Conservation (phyloP, 2,888 invertebrate species). For the Glaucopsyche alexis region DNA sequence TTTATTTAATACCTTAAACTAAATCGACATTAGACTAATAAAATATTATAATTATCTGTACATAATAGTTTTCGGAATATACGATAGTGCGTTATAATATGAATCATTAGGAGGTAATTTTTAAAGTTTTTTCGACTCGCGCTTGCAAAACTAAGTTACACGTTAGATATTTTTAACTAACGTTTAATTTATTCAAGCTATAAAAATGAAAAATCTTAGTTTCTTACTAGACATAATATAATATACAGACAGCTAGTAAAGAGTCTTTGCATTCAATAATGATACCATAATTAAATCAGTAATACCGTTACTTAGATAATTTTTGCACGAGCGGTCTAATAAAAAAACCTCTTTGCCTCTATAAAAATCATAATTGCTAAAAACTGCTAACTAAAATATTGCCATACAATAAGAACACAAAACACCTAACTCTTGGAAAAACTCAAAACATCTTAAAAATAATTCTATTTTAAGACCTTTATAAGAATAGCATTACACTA, state of each 20-base stretch:
- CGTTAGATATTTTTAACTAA: neutral
- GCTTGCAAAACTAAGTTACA: neutral
- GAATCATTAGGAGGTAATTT: neutral
- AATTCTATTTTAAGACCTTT: conserved; percentile 2
- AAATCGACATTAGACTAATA: conserved; percentile 16
- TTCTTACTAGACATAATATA: neutral
- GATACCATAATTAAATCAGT: neutral
- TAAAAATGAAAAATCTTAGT: neutral
- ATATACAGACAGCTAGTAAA: neutral
- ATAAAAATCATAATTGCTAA: conserved; percentile 5
- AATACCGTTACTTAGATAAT: neutral
- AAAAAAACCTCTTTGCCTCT: neutral
- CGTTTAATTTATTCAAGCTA: neutral
- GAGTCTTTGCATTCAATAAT: neutral
- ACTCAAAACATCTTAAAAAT: conserved; percentile 7
- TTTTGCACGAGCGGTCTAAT: neutral
- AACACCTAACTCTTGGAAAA: conserved; percentile 17
- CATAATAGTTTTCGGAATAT: conserved; percentile 26
- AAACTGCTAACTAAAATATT: conserved; percentile 20
- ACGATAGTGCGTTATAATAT: neutral
- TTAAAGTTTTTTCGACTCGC: neutral
- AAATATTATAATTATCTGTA: conserved; percentile 29
- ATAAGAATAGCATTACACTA: neutral
- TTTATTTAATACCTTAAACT: conserved; percentile 27
- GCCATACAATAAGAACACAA: conserved; percentile 26